Evolutionary conservation across 2,113 vertebrate genomes (phyloP).

Genomic region (Zootoca vivipara): DNA sequence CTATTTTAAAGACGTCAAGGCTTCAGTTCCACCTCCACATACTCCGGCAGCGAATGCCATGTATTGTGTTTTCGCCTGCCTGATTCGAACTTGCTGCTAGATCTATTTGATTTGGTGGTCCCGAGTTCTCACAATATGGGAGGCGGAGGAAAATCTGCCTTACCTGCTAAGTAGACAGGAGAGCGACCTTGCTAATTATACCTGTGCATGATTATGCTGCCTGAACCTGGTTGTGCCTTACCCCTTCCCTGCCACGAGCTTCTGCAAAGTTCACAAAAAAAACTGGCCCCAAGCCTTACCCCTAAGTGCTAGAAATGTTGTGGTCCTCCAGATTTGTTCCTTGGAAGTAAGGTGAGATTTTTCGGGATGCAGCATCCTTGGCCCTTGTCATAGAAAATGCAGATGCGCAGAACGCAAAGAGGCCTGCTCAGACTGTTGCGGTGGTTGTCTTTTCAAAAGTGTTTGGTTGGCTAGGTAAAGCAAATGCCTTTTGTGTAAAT

Average conservation of each 20-base stretch:
- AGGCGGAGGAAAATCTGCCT: not conserved
- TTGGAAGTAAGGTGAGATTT: not conserved
- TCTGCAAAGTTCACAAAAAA: not conserved
- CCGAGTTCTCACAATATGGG: not conserved
- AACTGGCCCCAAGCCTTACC: not conserved
- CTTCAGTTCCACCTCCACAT: not conserved
- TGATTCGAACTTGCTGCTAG: not conserved
- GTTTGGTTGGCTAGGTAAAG: constrained; percentile 21
- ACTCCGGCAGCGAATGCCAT: not conserved
- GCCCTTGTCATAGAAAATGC: not conserved
- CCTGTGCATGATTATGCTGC: not conserved
- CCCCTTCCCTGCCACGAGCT: not conserved
- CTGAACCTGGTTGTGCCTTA: not conserved
- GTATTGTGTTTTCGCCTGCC: not conserved
- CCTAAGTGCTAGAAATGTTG: not conserved
- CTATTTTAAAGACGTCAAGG: not conserved
- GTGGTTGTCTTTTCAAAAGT: not conserved
- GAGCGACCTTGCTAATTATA: not conserved
- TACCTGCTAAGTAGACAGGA: not conserved
- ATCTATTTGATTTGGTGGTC: not conserved
- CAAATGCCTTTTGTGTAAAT: constrained; percentile 1
- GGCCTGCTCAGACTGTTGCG: not conserved
- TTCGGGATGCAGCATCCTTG: not conserved
- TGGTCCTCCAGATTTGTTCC: not conserved
- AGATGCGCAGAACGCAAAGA: not conserved